Conservation (phyloP, 2,113 vertebrate species). For the Salvelinus fontinalis region DNA sequence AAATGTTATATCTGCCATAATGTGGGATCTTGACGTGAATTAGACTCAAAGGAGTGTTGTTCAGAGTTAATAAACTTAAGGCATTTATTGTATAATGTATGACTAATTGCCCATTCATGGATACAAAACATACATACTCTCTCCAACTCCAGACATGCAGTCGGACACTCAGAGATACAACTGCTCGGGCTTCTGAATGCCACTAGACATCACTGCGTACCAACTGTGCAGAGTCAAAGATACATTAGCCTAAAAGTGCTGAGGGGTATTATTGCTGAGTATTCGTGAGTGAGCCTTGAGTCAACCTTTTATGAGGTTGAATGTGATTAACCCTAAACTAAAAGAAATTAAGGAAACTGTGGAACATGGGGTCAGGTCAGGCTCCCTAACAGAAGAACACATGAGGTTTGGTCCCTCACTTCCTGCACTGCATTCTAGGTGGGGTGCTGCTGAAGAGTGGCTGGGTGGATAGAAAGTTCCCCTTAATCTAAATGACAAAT, state of each 20-base stretch:
- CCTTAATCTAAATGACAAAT: background rate
- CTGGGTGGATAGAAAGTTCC: conserved; percentile 12
- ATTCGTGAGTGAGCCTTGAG: background rate
- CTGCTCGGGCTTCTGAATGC: background rate
- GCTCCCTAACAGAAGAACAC: no score
- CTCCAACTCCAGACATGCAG: no score
- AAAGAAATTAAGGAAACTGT: no score
- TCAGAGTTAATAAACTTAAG: no score
- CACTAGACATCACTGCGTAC: background rate
- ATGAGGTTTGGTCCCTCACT: background rate
- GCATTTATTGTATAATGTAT: background rate
- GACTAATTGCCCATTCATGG: background rate
- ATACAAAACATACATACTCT: no score
- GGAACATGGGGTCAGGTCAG: no score
- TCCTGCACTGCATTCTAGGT: conserved; percentile 11
- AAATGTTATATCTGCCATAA: background rate
- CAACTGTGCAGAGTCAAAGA: background rate
- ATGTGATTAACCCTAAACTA: background rate
- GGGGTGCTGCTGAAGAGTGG: background rate
- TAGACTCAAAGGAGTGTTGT: no score
- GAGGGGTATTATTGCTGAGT: background rate
- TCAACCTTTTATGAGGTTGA: background rate
- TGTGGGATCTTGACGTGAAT: no score
- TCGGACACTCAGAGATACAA: no score
- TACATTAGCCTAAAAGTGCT: background rate